A percentile compares a stretch with the other conserved stretches of the same genome.
Conservation (phyloP, 2,113 vertebrate species). For the Lamprologus sp. region DNA sequence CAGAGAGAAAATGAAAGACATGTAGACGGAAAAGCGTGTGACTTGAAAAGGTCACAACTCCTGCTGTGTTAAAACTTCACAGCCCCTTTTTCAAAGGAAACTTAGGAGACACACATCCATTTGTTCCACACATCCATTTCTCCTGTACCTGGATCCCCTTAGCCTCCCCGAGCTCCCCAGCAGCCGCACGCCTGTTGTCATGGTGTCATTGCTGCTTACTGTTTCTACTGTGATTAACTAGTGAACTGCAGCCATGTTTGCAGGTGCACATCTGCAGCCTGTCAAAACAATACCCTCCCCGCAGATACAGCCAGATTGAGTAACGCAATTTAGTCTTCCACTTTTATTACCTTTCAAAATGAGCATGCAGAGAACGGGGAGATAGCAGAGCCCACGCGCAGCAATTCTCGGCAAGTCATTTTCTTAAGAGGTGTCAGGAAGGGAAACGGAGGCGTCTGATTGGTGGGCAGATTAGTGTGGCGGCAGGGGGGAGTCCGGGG, state of each 20-base stretch:
- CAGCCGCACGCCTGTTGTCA: slow-evolving; percentile 18
- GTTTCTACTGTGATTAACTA: slow-evolving; percentile 46
- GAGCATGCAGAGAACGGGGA: slow-evolving; percentile 23
- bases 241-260: slow-evolving; percentile 36
- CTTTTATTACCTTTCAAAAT: slow-evolving; percentile 56
- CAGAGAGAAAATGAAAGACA: background rate
- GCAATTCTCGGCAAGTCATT: slow-evolving; percentile 40
- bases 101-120: background rate
- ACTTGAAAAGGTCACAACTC: slow-evolving; percentile 12
- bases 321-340: slow-evolving; percentile 60
- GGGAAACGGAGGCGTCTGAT: slow-evolving; percentile 35
- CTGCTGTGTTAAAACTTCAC: slow-evolving; percentile 17
- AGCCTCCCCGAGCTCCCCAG: background rate
- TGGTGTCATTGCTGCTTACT: slow-evolving; percentile 43
- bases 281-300: slow-evolving; percentile 61
- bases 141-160: background rate
- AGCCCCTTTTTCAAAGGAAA: background rate
- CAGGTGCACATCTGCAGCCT: slow-evolving; percentile 62
- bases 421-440: slow-evolving; percentile 60
- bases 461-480: slow-evolving; percentile 55
- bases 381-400: background rate
- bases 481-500: slow-evolving; percentile 29
- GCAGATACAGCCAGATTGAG: slow-evolving; percentile 44
- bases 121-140: background rate
- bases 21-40: background rate